Percentiles rank a stretch among this genome's conserved stretches.
Evolutionary conservation across 1,140 invertebrate genomes (phyloP).

Genomic region (Anoplophora glabripennis): DNA sequence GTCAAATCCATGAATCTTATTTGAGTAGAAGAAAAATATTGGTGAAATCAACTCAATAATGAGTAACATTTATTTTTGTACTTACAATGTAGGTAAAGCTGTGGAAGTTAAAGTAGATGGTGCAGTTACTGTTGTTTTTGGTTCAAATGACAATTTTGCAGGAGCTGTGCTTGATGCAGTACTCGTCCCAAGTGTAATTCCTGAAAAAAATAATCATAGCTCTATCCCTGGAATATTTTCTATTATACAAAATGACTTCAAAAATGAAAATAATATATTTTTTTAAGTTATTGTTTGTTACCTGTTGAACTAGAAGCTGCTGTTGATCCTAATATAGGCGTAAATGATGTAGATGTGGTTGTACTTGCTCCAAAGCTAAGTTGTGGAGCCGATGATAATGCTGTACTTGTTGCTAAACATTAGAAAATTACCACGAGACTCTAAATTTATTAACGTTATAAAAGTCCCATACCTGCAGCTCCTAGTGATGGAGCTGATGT

Average conservation of each 20-base stretch:
- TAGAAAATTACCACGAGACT: no score
- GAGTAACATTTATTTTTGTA: neutral
- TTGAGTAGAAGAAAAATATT: no score
- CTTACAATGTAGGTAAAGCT: neutral
- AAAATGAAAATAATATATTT: no score
- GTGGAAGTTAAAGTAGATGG: constrained; percentile 4
- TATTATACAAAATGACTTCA: no score
- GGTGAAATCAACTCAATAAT: no score
- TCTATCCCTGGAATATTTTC: no score
- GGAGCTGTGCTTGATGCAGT: constrained; percentile 1
- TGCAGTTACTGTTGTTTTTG: neutral
- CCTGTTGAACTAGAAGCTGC: neutral
- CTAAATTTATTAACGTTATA: no score
- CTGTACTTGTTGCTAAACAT: no score
- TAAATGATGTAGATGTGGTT: neutral
- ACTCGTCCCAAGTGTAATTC: neutral
- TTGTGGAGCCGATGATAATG: neutral
- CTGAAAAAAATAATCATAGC: neutral
- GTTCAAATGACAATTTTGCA: neutral
- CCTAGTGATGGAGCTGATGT: constrained; percentile 42
- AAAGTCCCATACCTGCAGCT: constrained; percentile 26
- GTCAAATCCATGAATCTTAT: no score
- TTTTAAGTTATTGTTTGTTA: no score
- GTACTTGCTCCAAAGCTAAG: neutral
- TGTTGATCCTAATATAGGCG: neutral